Base-by-base conservation (phyloP, 1,140 invertebrate genomes). In the Ceratina japonica region DNA sequence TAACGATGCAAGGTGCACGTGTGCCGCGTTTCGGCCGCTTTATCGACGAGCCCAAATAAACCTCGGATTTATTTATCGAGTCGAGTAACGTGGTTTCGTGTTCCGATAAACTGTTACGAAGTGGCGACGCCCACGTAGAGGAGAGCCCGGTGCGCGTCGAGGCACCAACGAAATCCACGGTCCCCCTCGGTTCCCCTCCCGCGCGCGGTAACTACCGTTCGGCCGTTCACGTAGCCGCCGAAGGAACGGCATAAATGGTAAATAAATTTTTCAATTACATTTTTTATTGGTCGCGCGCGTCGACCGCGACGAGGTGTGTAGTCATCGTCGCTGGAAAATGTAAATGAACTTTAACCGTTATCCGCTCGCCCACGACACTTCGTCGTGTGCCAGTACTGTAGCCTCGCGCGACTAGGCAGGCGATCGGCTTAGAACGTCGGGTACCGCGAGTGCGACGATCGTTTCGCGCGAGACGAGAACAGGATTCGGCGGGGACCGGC, bases 61-160 rank as follows among this genome's bases (percentile, higher is more conserved):
- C 71, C 74, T 70, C 31, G 69, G 62, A 87, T 87, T 85, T 83
- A 82, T 85, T 87, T 86, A 85, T 85, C 85, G 77, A 73, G 66
- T 27, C 71, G 59, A 71, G 68, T 74, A 84, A 82, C 71, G 75
- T 59, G 79, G 70, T 86, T 82, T 76, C 75, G 85, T 84, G 80
- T 87, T 72, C 27, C 77, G 85, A 87, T 85, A 86, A 88, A 85
- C 77, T 74, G 72, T 82, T 82, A 82, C 82, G 74, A 82, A 83
- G 78, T 72, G 65, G 65, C 70, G 56, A 63, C 83, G 79, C 83
- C 82, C 65, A 84, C 65, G 65, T 54, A 51, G 78, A 18, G 18
- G 31, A 27, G 49, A 27, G 49, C 51, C 68, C 5, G 59, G 51
- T 62, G 7, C 15, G 31, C 64, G 20, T n/a, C 20, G 27, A 3